Base-by-base conservation (phyloP, 2,797 vertebrate species). In the Cossypha heuglini region DNA sequence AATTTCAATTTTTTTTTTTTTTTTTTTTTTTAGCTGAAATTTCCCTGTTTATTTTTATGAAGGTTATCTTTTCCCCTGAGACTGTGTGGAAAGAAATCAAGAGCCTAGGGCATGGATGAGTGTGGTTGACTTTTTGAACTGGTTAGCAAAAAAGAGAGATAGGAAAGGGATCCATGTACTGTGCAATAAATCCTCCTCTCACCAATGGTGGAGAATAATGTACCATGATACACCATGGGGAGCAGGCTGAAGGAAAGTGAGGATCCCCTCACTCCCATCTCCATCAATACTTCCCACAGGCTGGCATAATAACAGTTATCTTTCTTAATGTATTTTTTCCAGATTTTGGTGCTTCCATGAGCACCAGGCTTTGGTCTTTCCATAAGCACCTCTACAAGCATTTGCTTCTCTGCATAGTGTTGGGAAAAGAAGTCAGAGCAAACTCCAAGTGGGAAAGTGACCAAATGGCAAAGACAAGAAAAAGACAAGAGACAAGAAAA, bases 21-120 rank as follows among this genome's bases (percentile, higher is more conserved):
- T 14, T 2, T 6, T 24, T 14, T 2, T 46, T 46, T 46, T 46
- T 22, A 49, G 13, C 7, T 1, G 1, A 35, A 22, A 18, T 73
- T 71, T 91, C 62, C 29, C 24, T 93, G 86, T 48, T 80, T 92
- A 83, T 87, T 96, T 86, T 89, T 74, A 86, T 11, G 16, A 95
- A 95, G 64, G 48, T 63, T 40, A 57, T 38, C 24, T 94, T 96
- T 82, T 25, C 79, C 73, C 45, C 51, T 76, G 33, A 84, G 8
- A 18, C 21, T 48, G 8, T 1, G 2, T 59, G 28, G 52, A 74
- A 90, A 48, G 16, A 66, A 33, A 59, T 5, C 58, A 21, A 52
- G 26, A 79, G 16, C 10, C 18, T 59, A 29, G 35, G 5, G 35
- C 13, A 33, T 40, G 42, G 18, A 20, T 52, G 15, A 43, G 40